These are phyloP conservation scores for Sciurus vulgaris DNA, from an alignment of 2,797 vertebrate genomes.

Conservation along the genomic window DNA sequence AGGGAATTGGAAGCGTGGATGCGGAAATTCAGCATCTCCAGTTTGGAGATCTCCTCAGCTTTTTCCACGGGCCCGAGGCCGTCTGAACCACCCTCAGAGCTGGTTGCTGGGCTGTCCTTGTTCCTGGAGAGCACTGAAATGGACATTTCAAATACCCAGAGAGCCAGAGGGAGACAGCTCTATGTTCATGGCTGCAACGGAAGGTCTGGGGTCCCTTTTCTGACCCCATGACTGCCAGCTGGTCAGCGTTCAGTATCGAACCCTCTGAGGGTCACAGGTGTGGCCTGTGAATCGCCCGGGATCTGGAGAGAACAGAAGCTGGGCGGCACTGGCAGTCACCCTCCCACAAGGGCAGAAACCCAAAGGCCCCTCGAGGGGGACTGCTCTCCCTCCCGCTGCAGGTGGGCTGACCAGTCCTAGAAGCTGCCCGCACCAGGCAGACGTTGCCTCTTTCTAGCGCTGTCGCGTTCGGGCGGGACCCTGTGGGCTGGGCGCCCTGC, in stretches of 20 bases:
- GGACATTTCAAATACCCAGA: not conserved
- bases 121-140: not conserved
- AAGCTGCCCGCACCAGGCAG: not conserved
- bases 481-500: not conserved
- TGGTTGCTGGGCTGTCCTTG: not conserved
- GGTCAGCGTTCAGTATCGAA: not conserved
- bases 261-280: not conserved
- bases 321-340: not conserved
- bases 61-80: not conserved
- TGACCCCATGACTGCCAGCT: not conserved
- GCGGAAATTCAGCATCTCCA: not conserved
- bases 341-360: not conserved
- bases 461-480: not conserved
- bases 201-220: not conserved
- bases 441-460: not conserved
- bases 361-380: not conserved
- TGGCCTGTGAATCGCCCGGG: not conserved
- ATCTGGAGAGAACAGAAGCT: not conserved
- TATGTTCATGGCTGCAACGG: not conserved
- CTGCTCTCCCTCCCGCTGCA: not conserved
- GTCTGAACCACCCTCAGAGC: not conserved
- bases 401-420: not conserved
- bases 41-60: not conserved
- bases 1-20: not conserved
- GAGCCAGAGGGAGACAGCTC: not conserved